A percentile compares a stretch with the other conserved stretches of the same genome.
These are phyloP conservation scores for Limosa lapponica DNA, from an alignment of 2,797 vertebrate genomes.

Conservation along the genomic window DNA sequence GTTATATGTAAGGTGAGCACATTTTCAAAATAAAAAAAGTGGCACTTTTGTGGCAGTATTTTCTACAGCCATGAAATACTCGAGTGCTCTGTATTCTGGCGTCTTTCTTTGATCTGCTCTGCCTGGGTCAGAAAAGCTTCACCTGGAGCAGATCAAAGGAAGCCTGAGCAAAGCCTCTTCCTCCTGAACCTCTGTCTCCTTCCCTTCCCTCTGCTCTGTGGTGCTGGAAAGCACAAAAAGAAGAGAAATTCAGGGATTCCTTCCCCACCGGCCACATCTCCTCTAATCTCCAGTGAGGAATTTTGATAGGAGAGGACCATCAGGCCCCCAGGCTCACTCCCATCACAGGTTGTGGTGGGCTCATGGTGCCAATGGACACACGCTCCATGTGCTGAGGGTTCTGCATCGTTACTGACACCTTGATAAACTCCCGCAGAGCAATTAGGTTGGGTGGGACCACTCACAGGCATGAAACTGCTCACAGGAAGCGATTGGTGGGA, in stretches of 20 bases:
- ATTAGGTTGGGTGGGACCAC: not conserved
- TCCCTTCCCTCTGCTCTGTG: not conserved
- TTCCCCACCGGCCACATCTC: not conserved
- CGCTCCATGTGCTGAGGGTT: fast-evolving
- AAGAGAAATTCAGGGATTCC: not conserved
- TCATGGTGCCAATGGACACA: not conserved
- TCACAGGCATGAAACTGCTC: not conserved
- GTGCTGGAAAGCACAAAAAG: not conserved
- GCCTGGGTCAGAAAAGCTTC: constrained; percentile 64
- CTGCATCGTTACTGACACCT: not conserved
- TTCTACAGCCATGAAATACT: constrained; percentile 53
- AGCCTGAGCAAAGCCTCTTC: constrained; percentile 42
- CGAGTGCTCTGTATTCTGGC: constrained; percentile 31
- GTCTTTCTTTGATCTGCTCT: constrained; percentile 64
- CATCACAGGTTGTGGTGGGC: fast-evolving
- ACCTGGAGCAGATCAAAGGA: constrained; percentile 68
- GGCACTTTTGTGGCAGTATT: constrained; percentile 52
- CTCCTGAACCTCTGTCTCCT: constrained; percentile 18
- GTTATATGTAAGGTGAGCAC: constrained; percentile 25
- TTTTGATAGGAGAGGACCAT: not conserved
- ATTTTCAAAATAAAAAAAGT: constrained; percentile 42
- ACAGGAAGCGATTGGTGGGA: not conserved
- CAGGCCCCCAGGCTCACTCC: not conserved
- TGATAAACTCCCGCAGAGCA: not conserved
- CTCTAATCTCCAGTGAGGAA: not conserved